These are phyloP conservation scores for Tympanoctomys barrerae DNA, from an alignment of 2,797 vertebrate species.

Conservation along the genomic window DNA sequence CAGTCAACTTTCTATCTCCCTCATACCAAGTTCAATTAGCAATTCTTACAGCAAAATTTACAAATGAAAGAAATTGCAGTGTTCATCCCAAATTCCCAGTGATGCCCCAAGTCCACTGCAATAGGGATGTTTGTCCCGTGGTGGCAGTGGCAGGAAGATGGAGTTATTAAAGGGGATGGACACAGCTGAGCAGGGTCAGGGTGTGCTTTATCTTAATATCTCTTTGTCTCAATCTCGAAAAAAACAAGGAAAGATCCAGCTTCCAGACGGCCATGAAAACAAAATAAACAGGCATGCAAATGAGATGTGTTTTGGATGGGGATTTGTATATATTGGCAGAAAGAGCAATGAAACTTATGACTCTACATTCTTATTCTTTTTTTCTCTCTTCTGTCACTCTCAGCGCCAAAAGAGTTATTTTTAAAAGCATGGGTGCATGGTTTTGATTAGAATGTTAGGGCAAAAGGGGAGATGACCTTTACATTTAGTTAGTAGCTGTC, in stretches of 20 bases:
- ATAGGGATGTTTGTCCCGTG: background rate
- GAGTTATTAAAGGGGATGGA: background rate
- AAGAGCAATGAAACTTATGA: constrained; percentile 82
- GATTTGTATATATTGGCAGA: constrained; percentile 86
- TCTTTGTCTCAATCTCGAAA: constrained; percentile 82
- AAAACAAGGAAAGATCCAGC: constrained; percentile 64
- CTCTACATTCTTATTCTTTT: constrained; percentile 76
- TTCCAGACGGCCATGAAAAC: constrained; percentile 87
- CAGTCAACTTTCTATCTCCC: background rate
- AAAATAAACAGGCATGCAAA: constrained; percentile 89
- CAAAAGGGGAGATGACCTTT: constrained; percentile 81
- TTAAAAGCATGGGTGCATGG: constrained; percentile 82
- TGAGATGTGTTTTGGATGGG: constrained; percentile 87
- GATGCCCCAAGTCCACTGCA: background rate
- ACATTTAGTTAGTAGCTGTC: constrained; percentile 70
- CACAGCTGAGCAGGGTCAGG: constrained; percentile 28
- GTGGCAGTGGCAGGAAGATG: background rate
- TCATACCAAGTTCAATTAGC: background rate
- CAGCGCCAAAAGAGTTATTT: constrained; percentile 79
- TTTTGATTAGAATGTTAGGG: constrained; percentile 80
- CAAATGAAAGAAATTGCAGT: background rate
- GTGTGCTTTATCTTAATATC: constrained; percentile 74
- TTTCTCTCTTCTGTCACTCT: constrained; percentile 57
- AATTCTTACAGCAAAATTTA: background rate
- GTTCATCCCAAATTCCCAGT: background rate